A percentile compares a stretch with the other conserved stretches of the same genome.
Evolutionary conservation across 2,888 invertebrate species (phyloP).

Genomic region (Eugnorisma glareosa): DNA sequence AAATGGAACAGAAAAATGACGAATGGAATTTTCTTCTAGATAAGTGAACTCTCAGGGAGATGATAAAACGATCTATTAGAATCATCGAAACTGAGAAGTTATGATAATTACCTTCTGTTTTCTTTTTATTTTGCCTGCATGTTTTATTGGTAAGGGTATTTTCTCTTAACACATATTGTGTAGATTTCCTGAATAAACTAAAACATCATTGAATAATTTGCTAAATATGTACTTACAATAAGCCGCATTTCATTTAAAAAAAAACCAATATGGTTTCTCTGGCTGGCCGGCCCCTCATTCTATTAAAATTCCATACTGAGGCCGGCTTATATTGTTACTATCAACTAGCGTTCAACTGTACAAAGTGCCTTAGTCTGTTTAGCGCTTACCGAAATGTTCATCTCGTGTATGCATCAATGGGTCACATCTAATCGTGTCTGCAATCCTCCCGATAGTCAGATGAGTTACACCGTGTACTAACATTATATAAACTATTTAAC

Average conservation of each 20-base stretch:
- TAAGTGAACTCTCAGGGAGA: not conserved
- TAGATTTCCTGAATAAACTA: not conserved
- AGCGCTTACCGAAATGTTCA: slow-evolving; percentile 2
- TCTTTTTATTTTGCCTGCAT: not conserved
- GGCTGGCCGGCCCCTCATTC: not conserved
- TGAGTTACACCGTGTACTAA: not conserved
- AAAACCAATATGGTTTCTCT: not conserved
- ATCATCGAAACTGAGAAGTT: not conserved
- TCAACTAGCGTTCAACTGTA: too few relatives aligned
- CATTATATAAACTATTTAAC: not conserved
- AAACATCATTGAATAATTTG: not conserved
- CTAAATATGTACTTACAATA: not conserved
- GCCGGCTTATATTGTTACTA: not conserved
- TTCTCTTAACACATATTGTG: too few relatives aligned
- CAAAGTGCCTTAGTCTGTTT: not conserved
- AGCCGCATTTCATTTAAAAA: not conserved
- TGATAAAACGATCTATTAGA: not conserved
- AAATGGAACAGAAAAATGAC: not conserved
- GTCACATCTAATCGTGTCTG: slow-evolving; percentile 7
- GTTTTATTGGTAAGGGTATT: too few relatives aligned
- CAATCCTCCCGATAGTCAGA: not conserved
- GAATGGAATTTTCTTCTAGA: not conserved
- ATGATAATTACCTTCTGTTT: not conserved
- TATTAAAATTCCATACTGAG: not conserved
- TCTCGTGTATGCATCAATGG: slow-evolving; percentile 9